Evolutionary conservation across 2,888 invertebrate species (phyloP).

Genomic region (Liopterus haemorrhoidalis): DNA sequence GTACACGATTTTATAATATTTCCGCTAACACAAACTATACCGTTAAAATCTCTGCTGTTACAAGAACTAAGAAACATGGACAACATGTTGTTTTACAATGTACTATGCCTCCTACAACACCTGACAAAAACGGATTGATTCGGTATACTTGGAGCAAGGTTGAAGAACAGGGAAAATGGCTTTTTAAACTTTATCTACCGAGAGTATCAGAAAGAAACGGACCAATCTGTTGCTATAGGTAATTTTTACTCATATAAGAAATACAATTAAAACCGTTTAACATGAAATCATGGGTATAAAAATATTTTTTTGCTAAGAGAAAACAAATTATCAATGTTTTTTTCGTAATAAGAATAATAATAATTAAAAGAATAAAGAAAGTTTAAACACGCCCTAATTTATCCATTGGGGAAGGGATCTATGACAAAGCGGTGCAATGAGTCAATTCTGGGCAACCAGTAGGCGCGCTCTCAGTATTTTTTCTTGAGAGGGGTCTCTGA

Average conservation of each 20-base stretch:
- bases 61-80: constrained; percentile 68
- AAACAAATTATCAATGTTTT: no score
- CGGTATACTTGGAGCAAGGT: constrained; percentile 58
- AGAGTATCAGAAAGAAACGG: constrained; percentile 79
- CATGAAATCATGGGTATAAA: background rate
- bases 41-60: constrained; percentile 70
- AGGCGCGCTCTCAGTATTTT: no score
- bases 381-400: no score
- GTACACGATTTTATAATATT: constrained; percentile 60
- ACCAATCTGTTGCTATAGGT: constrained; percentile 78
- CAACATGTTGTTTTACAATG: constrained; percentile 60
- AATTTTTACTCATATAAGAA: constrained; percentile 19
- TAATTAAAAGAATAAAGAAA: no score
- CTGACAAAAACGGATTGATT: constrained; percentile 58
- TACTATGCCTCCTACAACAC: constrained; percentile 64
- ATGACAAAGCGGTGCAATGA: no score
- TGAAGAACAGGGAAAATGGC: constrained; percentile 59
- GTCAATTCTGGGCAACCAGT: no score
- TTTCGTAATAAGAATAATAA: no score
- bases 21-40: constrained; percentile 81
- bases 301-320: no score
- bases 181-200: constrained; percentile 70
- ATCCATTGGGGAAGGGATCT: no score
- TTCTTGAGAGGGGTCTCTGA: no score
- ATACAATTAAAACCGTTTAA: no score